phyloP scores from a whole-genome alignment of 30 jellyfish, hydroid and myxozoan species.

The Clytia hemisphaerica region DNA sequence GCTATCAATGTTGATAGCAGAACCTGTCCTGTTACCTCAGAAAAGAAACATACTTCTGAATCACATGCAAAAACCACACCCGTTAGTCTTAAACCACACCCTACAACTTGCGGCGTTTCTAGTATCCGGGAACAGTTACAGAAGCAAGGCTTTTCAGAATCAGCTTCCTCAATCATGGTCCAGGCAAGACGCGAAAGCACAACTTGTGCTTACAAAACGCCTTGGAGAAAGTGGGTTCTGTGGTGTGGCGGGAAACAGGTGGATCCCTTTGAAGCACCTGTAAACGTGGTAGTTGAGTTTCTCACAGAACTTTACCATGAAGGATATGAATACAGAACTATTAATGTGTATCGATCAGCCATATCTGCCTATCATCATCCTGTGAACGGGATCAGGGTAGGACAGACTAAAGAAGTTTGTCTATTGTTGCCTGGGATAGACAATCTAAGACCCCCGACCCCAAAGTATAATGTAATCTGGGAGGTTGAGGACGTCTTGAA shows the following conservation, averaged over 20 bases:
- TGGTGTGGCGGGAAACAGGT: too few relatives aligned
- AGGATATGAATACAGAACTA: conserved; percentile 6
- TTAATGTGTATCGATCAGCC: conserved; percentile 10
- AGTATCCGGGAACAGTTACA: neutral
- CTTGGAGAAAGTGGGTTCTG: conserved; percentile 17
- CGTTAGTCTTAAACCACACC: neutral
- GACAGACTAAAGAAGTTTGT: neutral
- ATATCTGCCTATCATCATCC: neutral
- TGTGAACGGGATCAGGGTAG: neutral
- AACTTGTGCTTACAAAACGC: neutral
- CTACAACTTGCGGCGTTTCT: neutral
- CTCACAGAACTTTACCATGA: too few relatives aligned
- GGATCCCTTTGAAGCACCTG: too few relatives aligned
- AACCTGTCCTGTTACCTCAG: neutral
- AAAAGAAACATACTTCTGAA: neutral
- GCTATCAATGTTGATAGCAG: neutral
- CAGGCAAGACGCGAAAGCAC: neutral
- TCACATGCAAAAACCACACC: neutral
- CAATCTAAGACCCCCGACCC: too few relatives aligned
- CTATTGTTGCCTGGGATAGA: conserved; percentile 13
- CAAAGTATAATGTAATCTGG: too few relatives aligned
- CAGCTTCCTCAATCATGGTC: neutral
- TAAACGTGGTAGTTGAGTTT: too few relatives aligned
- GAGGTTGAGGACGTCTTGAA: neutral
- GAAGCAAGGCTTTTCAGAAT: neutral